These are phyloP conservation scores for Diplogasteroides magnus DNA, from an alignment of 1,140 invertebrate species.

Conservation along the genomic window DNA sequence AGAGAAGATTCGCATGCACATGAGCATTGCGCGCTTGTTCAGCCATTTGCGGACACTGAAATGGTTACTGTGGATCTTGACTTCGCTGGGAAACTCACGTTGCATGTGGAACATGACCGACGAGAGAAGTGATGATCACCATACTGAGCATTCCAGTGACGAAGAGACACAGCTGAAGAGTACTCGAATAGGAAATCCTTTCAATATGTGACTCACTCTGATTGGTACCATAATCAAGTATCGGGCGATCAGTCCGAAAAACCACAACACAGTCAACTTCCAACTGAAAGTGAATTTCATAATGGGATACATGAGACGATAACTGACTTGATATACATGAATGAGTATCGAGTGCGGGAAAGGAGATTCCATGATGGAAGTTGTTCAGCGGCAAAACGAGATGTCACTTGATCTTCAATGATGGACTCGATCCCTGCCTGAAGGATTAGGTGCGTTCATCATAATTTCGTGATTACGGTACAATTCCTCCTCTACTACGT, in stretches of 20 bases:
- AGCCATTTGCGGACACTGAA: constrained; percentile 67
- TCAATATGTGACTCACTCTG: constrained; percentile 44
- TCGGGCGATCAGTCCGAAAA: constrained; percentile 46
- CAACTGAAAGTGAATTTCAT: constrained; percentile 45
- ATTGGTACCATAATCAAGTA: constrained; percentile 46
- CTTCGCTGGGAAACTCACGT: constrained; percentile 25
- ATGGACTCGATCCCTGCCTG: constrained; percentile 51
- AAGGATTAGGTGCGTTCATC: no score
- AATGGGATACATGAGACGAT: background rate
- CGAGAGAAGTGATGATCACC: constrained; percentile 41
- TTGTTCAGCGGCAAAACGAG: constrained; percentile 50
- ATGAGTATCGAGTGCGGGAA: constrained; percentile 43
- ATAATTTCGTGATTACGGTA: no score
- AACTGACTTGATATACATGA: constrained; percentile 1
- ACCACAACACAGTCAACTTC: constrained; percentile 46
- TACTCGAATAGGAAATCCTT: constrained; percentile 43
- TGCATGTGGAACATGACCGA: constrained; percentile 46
- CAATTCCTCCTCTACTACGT: no score
- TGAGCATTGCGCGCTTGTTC: constrained; percentile 73
- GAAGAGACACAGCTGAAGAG: constrained; percentile 44
- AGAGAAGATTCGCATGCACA: constrained; percentile 62
- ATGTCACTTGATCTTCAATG: constrained; percentile 54
- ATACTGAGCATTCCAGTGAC: constrained; percentile 39
- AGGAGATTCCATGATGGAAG: constrained; percentile 52
- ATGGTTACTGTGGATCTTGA: background rate